phyloP scores from a whole-genome alignment of 2,113 vertebrate genomes.

The Pseudorectes ferrugineus region DNA sequence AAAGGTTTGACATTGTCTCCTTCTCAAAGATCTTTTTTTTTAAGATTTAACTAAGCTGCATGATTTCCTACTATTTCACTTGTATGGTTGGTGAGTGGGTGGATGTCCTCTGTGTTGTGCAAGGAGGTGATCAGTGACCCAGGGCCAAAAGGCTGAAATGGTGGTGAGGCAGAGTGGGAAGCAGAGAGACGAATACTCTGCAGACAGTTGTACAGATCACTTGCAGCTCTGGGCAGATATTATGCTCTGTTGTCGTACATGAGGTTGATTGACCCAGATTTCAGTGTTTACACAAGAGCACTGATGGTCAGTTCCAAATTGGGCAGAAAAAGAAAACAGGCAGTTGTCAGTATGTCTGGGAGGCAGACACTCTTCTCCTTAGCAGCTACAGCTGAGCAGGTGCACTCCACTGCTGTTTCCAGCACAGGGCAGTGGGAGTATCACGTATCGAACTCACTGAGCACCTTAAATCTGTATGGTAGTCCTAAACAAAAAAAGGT shows the following conservation, averaged over 20 bases:
- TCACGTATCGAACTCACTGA: fast-evolving
- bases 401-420: background rate
- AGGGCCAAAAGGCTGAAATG: background rate
- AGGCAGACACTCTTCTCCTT: background rate
- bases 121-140: background rate
- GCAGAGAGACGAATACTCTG: background rate
- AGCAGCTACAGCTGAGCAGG: background rate
- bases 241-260: background rate
- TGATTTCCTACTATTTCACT: background rate
- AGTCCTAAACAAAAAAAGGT: background rate
- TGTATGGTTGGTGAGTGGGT: too few species aligned
- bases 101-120: background rate
- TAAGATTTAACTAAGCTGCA: background rate
- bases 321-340: background rate
- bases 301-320: background rate
- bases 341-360: background rate
- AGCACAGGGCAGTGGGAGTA: background rate
- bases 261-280: background rate
- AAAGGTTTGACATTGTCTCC: background rate
- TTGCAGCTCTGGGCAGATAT: background rate
- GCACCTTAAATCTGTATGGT: background rate
- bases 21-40: background rate
- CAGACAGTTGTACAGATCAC: background rate
- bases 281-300: background rate
- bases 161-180: background rate